These are phyloP conservation scores for Bellardia pandia DNA, from an alignment of 2,888 invertebrate genomes.

Conservation along the genomic window DNA sequence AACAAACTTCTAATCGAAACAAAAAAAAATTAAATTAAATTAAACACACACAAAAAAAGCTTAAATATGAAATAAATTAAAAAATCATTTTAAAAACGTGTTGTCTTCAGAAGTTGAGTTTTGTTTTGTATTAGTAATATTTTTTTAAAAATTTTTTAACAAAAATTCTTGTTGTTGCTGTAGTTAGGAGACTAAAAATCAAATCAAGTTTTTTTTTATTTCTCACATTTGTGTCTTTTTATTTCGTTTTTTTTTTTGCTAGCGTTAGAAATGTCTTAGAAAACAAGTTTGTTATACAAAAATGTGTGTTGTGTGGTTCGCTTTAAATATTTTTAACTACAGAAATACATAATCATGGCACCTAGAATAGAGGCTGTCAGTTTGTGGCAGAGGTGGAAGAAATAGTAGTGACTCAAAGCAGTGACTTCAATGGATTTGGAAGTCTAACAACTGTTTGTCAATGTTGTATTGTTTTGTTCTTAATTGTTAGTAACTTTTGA, in stretches of 20 bases:
- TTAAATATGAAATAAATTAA: constrained; percentile 52
- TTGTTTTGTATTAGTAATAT: constrained; percentile 34
- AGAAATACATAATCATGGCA: constrained; percentile 61
- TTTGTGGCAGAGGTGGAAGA: neutral
- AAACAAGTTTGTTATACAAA: constrained; percentile 60
- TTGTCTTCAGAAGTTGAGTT: constrained; percentile 55
- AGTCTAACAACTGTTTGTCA: constrained; percentile 35
- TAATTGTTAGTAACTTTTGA: constrained; percentile 10
- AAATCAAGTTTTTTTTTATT: constrained; percentile 66
- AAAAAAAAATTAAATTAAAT: neutral
- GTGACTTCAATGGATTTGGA: constrained; percentile 10
- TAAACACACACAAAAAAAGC: neutral
- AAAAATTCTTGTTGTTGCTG: constrained; percentile 58
- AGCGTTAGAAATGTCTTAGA: constrained; percentile 64
- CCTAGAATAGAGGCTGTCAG: constrained; percentile 13
- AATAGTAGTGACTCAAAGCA: neutral
- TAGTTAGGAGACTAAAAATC: constrained; percentile 48
- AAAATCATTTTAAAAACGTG: constrained; percentile 63
- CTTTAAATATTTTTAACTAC: constrained; percentile 42
- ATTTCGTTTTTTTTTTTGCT: constrained; percentile 18
- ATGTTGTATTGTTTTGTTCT: constrained; percentile 24
- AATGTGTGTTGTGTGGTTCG: constrained; percentile 48
- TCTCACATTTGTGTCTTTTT: constrained; percentile 42
- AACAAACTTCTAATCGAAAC: neutral
- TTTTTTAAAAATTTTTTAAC: constrained; percentile 10